Evolutionary conservation across 2,797 vertebrate genomes (phyloP), one percentile per base, ranked within the genome.

Genomic region (Bradypodion pumilum): DNA sequence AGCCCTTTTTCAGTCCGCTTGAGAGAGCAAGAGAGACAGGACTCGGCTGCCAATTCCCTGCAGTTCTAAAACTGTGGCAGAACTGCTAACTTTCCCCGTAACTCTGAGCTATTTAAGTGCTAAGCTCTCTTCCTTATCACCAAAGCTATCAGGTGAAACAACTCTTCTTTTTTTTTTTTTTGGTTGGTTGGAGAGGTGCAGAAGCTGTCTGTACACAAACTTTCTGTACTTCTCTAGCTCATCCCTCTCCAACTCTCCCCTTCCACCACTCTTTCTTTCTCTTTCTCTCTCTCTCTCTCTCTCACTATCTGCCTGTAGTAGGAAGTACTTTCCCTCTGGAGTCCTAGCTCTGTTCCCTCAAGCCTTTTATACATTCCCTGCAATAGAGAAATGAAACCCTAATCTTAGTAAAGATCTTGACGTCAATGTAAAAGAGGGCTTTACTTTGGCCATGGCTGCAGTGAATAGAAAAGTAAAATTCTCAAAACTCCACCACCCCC

Each of bases 371-470:
- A 96, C 95, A 96, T 96, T 96, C 96, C 95, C 96, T 94, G 96
- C 96, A 96, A 97, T 96, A 96, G 95, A 96, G 96, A 97, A 96
- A 96, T 96, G 95, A 96, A 96, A 95, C 94, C 95, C 95, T 96
- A 96, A 97, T 96, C 96, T 97, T 95, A 95, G 95, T 95, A 96
- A 95, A 96, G 96, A 97, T 97, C 96, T 97, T 97, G 96, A 97
- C 96, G 96, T 97, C 96, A 97, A 95, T 96, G 95, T 96, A 96
- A 96, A 96, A 96, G 94, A 97, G 96, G 96, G 96, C 96, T 96
- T 96, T 97, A 95, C 96, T 97, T 96, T 96, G 96, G 96, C 96
- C 95, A 95, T 95, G 90, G 93, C 91, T 95, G 93, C 95, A 95
- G 93, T 95, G 96, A 96, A 96, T 95, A 96, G 95, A 94, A 96